These are phyloP conservation scores for Drepana falcataria DNA, from an alignment of 2,888 invertebrate species.

Conservation along the genomic window DNA sequence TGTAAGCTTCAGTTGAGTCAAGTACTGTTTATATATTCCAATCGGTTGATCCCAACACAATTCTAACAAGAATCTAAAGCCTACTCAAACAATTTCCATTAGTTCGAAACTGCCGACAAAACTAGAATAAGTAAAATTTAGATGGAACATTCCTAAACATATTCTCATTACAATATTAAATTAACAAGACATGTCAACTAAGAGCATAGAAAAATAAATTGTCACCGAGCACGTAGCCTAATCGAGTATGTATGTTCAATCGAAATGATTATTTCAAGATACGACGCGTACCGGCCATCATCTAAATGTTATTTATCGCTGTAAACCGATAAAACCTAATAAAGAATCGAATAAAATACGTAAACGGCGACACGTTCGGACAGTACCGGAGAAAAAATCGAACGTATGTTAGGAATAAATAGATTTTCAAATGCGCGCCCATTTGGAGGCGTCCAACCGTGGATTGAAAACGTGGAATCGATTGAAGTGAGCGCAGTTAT, in stretches of 20 bases:
- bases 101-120: conserved; percentile 8
- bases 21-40: neutral
- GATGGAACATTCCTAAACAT: conserved; percentile 18
- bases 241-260: conserved; percentile 39
- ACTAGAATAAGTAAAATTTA: conserved; percentile 19
- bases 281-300: conserved; percentile 29
- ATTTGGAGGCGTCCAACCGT: conserved; percentile 50
- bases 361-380: conserved; percentile 37
- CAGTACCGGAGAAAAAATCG: conserved; percentile 26
- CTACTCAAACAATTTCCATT: neutral
- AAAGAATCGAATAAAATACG: conserved; percentile 55
- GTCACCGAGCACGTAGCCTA: conserved; percentile 32
- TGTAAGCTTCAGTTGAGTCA: neutral
- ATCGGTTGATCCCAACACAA: neutral
- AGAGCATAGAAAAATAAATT: conserved; percentile 26
- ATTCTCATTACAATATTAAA: conserved; percentile 34
- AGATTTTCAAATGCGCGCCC: conserved; percentile 30
- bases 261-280: conserved; percentile 31
- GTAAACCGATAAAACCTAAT: conserved; percentile 55
- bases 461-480: conserved; percentile 49
- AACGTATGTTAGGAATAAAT: conserved; percentile 31
- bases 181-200: conserved; percentile 25
- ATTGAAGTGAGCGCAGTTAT: conserved; percentile 52
- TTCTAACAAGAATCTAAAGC: neutral
- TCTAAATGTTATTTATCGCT: conserved; percentile 50